Evolutionary conservation across 2,797 vertebrate species (phyloP), one percentile per base, ranked within the genome.

Genomic region (Cuniculus paca): DNA sequence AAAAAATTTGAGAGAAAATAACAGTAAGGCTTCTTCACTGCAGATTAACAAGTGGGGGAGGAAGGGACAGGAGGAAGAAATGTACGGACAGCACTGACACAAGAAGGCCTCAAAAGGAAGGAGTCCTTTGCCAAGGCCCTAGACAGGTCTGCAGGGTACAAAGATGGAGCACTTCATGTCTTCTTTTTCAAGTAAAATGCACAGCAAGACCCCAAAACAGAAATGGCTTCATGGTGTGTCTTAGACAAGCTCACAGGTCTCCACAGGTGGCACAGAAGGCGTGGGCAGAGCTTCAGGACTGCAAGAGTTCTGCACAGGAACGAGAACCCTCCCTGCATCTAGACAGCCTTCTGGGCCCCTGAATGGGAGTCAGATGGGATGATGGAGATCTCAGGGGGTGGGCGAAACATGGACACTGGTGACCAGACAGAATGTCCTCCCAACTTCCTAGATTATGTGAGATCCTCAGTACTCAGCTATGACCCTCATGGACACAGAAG

Each of bases 1-100:
- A 88, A 94, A 94, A 93, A 56, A 88, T 80, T 50, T 79, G 45
- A 28, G 75, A 68, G 34, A 88, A 92, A 88, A 85, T 1, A 75
- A 89, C 74, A 95, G 7, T 52, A 60, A 92, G 63, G 11, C 13
- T 54, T 56, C n/a, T 61, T 54, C 48, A 56, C n/a, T 91, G 74
- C 88, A 84, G 58, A 92, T 75, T 89, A 94, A 80, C 14, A 79
- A 63, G 50, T 72, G 9, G 28, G 50, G 20, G 5, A 34, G 54
- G 63, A n/a, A 75, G 39, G 39, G 9, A 87, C 16, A 70, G 20
- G 16, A 78, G 45, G 8, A 61, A 14, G 36, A 50, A 39, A 70
- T 10, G 6, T 2, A 77, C n/a, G 31, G 8, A 65, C 36, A 89
- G 20, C 28, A 12, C 2, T 84, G 52, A 68, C 74, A 82, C 45